Evolutionary conservation across 37 sponge, comb jelly and placozoan genomes (phyloP).

Genomic region (Ephydatia muelleri): DNA sequence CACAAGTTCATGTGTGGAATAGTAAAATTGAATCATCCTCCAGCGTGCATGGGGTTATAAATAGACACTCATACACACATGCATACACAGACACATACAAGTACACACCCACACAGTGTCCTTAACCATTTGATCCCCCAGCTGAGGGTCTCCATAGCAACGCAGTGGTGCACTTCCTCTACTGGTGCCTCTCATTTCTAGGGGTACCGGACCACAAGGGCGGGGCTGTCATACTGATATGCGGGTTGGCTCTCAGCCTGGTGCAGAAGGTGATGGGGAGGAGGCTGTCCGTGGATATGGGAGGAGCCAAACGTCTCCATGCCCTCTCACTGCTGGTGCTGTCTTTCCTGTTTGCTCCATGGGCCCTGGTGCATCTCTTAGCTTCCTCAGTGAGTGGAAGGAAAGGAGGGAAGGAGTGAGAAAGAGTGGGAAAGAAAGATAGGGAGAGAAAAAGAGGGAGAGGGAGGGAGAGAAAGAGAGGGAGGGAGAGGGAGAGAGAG

Average conservation of each 20-base stretch:
- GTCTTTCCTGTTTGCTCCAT: slow-evolving; percentile 56
- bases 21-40: too few relatives aligned
- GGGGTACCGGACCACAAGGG: slow-evolving; percentile 98
- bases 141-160: slow-evolving; percentile 83
- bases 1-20: too few relatives aligned
- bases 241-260: slow-evolving; percentile 59
- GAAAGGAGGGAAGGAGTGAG: not conserved
- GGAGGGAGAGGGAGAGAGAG: not conserved
- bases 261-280: slow-evolving; percentile 59
- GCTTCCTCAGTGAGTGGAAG: not conserved
- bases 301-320: slow-evolving; percentile 83
- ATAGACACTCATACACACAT: not conserved
- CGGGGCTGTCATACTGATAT: slow-evolving; percentile 74
- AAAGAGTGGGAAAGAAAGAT: not conserved
- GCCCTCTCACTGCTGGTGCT: slow-evolving; percentile 62
- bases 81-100: not conserved
- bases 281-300: slow-evolving; percentile 83
- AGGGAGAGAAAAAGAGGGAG: not conserved
- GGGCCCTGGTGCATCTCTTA: slow-evolving; percentile 66
- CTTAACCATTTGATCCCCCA: not conserved
- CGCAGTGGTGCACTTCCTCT: slow-evolving; percentile 65
- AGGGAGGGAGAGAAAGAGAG: not conserved
- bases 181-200: slow-evolving; percentile 63
- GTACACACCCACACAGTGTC: not conserved
- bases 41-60: too few relatives aligned